Conservation (phyloP, 1,140 invertebrate species). For the Drosophila bocqueti region DNA sequence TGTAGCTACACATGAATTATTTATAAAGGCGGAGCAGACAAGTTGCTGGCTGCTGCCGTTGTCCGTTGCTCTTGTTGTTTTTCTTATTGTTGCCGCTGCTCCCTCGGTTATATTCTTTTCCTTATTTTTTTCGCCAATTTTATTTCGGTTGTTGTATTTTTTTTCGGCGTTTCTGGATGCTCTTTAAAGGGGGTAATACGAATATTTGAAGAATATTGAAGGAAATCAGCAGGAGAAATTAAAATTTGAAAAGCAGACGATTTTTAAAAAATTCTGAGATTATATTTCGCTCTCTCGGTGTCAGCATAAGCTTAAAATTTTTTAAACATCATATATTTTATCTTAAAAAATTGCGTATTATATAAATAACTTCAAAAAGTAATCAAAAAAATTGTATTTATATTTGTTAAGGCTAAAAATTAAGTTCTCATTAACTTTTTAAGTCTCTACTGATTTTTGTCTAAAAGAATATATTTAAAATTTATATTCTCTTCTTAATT, state of each 20-base stretch:
- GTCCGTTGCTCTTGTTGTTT: constrained; percentile 51
- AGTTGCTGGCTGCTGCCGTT: constrained; percentile 79
- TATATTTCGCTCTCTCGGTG: too few relatives aligned
- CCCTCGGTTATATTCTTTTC: constrained; percentile 59
- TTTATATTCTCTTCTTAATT: too few relatives aligned
- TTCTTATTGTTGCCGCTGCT: constrained; percentile 55
- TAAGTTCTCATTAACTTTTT: too few relatives aligned
- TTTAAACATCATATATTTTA: too few relatives aligned
- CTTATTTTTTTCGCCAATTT: constrained; percentile 59
- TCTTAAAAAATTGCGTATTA: too few relatives aligned
- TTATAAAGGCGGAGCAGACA: constrained; percentile 85
- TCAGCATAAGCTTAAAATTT: too few relatives aligned
- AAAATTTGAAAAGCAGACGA: not conserved
- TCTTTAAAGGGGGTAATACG: constrained; percentile 4
- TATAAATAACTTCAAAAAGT: too few relatives aligned
- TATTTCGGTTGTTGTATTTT: constrained; percentile 26
- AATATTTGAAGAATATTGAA: not conserved
- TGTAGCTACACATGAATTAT: constrained; percentile 84
- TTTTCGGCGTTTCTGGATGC: constrained; percentile 28
- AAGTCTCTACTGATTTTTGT: too few relatives aligned
- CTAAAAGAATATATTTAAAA: too few relatives aligned
- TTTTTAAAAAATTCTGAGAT: too few relatives aligned
- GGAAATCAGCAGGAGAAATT: accelerated
- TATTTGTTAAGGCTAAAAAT: too few relatives aligned
- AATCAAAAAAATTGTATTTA: too few relatives aligned